Evolutionary conservation across 2,797 vertebrate species (phyloP).

Genomic region (Danionella dracula): DNA sequence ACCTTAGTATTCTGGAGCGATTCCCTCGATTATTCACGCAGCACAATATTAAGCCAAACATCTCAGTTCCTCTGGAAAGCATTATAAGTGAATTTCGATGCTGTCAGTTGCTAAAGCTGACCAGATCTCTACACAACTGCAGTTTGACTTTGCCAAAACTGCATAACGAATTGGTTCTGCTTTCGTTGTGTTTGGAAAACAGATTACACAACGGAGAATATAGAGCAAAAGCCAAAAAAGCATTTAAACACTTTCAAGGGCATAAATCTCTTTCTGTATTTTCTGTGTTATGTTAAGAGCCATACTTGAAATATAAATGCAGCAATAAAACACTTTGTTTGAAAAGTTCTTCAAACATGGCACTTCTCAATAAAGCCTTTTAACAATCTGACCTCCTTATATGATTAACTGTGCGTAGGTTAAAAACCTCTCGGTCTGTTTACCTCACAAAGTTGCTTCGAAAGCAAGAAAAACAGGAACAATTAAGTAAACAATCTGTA

Average conservation of each 20-base stretch:
- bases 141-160: background rate
- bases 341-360: background rate
- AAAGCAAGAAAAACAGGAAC: too few species aligned
- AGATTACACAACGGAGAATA: background rate
- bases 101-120: background rate
- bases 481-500: too few species aligned
- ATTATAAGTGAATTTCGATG: background rate
- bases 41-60: background rate
- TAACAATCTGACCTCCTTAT: too few species aligned
- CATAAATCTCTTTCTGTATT: background rate
- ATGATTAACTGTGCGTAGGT: too few species aligned
- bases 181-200: background rate
- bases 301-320: background rate
- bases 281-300: background rate
- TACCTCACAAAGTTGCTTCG: too few species aligned
- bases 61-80: conserved; percentile 5
- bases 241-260: background rate
- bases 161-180: background rate
- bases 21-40: background rate
- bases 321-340: background rate
- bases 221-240: background rate
- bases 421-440: too few species aligned
- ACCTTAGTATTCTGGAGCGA: background rate
- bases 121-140: background rate
- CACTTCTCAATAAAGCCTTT: too few species aligned